Evolutionary conservation across 1,140 invertebrate species (phyloP), one percentile per base, ranked within the genome.

Genomic region (Laupala kohalensis): DNA sequence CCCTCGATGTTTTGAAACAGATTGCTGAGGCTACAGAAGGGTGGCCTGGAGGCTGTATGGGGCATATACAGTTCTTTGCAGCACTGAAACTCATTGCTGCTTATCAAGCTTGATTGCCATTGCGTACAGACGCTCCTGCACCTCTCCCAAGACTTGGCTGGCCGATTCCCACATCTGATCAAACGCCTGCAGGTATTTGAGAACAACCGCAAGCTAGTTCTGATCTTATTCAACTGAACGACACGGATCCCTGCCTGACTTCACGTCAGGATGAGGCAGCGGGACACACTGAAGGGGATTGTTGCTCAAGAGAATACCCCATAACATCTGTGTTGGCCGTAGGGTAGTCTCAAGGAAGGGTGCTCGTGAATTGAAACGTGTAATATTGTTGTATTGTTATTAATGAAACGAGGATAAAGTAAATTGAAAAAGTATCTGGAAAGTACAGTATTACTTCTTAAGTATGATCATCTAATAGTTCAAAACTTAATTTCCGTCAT

Each of bases 51-150:
- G 80, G 76, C 78, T 84, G 88, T 79, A 83, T 92, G 79, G 91
- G 87, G 73, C 86, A 90, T 68, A 90, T 89, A 77, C 92, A 95
- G 79, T 94, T 96, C 83, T 95, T 92, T 79, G 90, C 90, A 69
- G 89, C 89, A 53, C 80, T 95, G 67, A 96, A 95, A 81, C 83
- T 95, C 72, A 91, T 95, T 76, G 92, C 92, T 73, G 90, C 89
- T 67, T 89, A 92, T 80, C 93, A 95, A 82, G 86, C 86, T 72
- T 92, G 92, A 72, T 81, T 93, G 75, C 86, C 89, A 69, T 77
- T 94, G 63, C 86, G 87, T 72, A 83, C 86, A 74, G 92, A 94
- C 73, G 76, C 92, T 71, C 89, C 92, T 72, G 83, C 93, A 73
- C 88, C 90, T 30, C 78, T 94, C 73, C 92, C 92, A 28, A 86